phyloP scores from a whole-genome alignment of 2,113 vertebrate genomes.

The Apeltes quadracus region DNA sequence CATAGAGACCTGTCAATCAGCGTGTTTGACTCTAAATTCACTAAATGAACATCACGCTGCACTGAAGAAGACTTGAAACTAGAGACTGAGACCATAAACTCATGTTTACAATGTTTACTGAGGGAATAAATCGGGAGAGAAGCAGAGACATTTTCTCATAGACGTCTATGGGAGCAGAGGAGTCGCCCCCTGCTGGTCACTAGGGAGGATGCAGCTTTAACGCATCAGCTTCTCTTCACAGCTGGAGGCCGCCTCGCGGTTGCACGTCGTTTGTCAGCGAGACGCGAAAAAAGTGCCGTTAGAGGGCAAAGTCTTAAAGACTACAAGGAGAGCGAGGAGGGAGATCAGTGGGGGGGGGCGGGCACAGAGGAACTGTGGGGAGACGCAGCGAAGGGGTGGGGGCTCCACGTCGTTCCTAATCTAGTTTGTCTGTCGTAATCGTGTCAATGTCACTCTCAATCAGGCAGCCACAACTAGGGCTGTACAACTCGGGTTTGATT shows the following conservation, averaged over 20 bases:
- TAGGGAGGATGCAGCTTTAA: too few species aligned
- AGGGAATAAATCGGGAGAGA: too few species aligned
- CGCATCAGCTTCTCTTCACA: too few species aligned
- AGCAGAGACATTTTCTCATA: too few species aligned
- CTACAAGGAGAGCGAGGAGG: constrained; percentile 56
- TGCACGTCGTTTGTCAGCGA: constrained; percentile 9
- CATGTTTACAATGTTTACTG: neutral
- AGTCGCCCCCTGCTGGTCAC: too few species aligned
- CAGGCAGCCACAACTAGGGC: constrained; percentile 81
- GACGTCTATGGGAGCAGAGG: too few species aligned
- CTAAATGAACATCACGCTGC: neutral
- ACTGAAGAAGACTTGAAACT: neutral
- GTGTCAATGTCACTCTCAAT: constrained; percentile 88
- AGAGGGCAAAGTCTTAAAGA: constrained; percentile 57
- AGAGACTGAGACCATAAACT: neutral
- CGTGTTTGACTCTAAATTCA: too few species aligned
- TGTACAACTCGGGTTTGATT: constrained; percentile 82
- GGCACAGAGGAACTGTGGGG: constrained; percentile 67
- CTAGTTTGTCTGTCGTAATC: constrained; percentile 84
- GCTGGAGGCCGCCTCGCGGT: too few species aligned
- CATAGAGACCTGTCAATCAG: too few species aligned
- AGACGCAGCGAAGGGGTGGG: constrained; percentile 56
- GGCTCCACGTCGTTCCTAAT: constrained; percentile 82
- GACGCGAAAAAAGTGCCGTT: constrained; percentile 12
- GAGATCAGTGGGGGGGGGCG: constrained; percentile 46